phyloP scores from a whole-genome alignment of 2,888 invertebrate species.

The Scaptomyza tumidula region DNA sequence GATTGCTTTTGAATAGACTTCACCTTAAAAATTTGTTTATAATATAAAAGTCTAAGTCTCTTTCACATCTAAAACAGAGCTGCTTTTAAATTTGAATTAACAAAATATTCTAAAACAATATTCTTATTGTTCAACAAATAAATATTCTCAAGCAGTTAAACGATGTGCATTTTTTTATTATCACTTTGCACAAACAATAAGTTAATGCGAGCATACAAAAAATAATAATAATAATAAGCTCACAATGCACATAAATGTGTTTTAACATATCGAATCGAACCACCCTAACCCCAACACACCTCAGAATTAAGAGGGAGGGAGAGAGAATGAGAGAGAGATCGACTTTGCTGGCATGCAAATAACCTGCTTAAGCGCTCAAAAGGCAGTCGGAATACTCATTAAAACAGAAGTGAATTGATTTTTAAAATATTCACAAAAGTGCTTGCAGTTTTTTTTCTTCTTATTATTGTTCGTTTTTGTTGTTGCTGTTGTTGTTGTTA shows the following conservation, averaged over 20 bases:
- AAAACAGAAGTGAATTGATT: slow-evolving; percentile 51
- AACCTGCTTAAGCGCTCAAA: slow-evolving; percentile 57
- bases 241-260: slow-evolving; percentile 5
- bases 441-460: slow-evolving; percentile 33
- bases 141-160: background rate
- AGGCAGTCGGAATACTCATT: slow-evolving; percentile 46
- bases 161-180: background rate
- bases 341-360: slow-evolving; percentile 68
- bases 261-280: background rate
- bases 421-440: slow-evolving; percentile 64
- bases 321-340: slow-evolving; percentile 8
- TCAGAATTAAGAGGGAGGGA: background rate
- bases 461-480: slow-evolving; percentile 10
- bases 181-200: slow-evolving; percentile 10
- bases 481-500: slow-evolving; percentile 25
- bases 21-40: too few species aligned
- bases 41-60: too few species aligned
- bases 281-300: background rate
- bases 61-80: too few species aligned
- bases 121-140: background rate
- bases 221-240: slow-evolving; percentile 2
- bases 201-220: slow-evolving; percentile 9
- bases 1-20: too few species aligned
- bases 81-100: background rate
- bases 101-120: background rate